Conservation (phyloP, 2,888 invertebrate genomes). For the Oxycera nigricornis region DNA sequence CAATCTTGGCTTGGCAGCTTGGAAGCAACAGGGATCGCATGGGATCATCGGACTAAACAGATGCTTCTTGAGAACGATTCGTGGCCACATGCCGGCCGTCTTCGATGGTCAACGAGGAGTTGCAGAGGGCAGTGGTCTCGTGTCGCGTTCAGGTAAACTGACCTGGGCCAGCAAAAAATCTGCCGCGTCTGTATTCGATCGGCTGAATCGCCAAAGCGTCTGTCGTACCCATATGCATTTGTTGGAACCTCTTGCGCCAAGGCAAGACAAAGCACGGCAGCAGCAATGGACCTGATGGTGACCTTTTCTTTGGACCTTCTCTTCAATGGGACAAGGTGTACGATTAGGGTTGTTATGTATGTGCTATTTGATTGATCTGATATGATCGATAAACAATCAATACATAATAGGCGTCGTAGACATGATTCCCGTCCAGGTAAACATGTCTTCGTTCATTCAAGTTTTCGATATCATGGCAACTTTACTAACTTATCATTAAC, state of each 20-base stretch:
- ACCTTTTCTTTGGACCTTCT: not conserved
- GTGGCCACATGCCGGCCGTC: constrained; percentile 23
- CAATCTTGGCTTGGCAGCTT: not conserved
- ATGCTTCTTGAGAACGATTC: constrained; percentile 16
- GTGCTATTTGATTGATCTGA: too few species aligned
- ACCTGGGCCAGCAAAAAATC: constrained; percentile 10
- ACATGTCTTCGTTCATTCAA: too few species aligned
- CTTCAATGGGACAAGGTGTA: not conserved
- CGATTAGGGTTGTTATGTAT: too few species aligned
- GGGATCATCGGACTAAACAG: constrained; percentile 26
- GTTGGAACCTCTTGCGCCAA: not conserved
- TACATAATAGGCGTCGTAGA: too few species aligned
- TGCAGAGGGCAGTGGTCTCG: constrained; percentile 2
- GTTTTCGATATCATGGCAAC: too few species aligned
- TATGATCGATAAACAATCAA: too few species aligned
- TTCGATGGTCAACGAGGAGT: not conserved
- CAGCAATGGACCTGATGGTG: not conserved
- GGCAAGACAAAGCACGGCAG: not conserved
- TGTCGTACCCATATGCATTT: not conserved
- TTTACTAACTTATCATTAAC: too few species aligned
- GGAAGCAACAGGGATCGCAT: not conserved
- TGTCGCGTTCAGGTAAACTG: constrained; percentile 20
- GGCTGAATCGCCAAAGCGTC: constrained; percentile 9
- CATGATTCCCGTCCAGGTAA: too few species aligned
- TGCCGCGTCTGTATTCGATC: not conserved